Evolutionary conservation across 2,797 vertebrate species (phyloP), one percentile per base, ranked within the genome.

Genomic region (Poecilia velifera): DNA sequence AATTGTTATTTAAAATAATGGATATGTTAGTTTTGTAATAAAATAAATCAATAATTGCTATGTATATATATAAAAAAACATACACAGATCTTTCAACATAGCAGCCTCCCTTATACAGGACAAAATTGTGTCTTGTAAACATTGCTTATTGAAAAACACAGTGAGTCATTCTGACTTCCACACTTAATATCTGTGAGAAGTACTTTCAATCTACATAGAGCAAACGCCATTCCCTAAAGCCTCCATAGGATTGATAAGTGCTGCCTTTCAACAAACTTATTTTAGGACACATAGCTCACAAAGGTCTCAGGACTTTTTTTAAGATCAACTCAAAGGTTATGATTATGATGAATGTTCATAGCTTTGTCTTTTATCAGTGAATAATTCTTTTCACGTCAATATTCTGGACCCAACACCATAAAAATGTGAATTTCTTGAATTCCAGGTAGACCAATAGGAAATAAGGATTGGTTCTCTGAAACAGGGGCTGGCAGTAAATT

Each of bases 271-370:
- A 59, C 4, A n/a, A 14, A 59, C 57, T 31, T 25, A 31, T 59
- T 59, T 59, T 31, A 14, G 55, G 55, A 59, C 55, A 59, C 55
- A 28, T 2, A 57, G n/a, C 55, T 57, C 1, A 28, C 28, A 28
- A 59, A 28, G n/a, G 55, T 53, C 47, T 49, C 47, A 20, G 14
- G 55, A 59, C 55, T 1, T 59, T n/a, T n/a, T 31, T 59, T 16
- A 31, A 59, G 55, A 6, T 31, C 31, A 59, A 13, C 31, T 59
- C 10, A 28, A 13, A 6, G 31, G 12, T 6, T 59, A 59, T 31
- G 12, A 14, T 59, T 59, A 59, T 22, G 74, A 80, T 46, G 74
- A 84, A 90, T 90, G 90, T 82, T 89, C 81, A 81, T 77, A 80
- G 25, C 1, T 25, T 45, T 71, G 41, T 13, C n/a, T 45, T 31